A percentile compares a stretch with the other conserved stretches of the same genome.
phyloP scores from a whole-genome alignment of 2,797 vertebrate species.

The Enoplosus armatus region DNA sequence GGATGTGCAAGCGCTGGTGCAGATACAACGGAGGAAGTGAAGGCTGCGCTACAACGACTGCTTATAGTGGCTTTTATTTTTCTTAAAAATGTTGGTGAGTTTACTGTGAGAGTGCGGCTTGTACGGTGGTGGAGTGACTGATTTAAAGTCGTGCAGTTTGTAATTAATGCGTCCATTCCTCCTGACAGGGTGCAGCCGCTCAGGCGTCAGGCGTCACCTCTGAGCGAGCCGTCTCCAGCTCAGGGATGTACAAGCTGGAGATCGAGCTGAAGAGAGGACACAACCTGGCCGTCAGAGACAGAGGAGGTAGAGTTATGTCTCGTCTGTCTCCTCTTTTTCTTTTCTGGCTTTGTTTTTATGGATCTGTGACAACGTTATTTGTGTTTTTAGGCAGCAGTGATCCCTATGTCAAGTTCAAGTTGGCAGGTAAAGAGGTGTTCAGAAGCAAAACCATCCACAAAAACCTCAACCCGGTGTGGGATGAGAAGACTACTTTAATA shows the following conservation, averaged over 20 bases:
- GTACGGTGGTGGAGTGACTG: too few species aligned
- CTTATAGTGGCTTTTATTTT: background rate
- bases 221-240: slow-evolving; percentile 71
- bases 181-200: slow-evolving; percentile 79
- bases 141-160: background rate
- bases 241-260: slow-evolving; percentile 91
- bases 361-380: background rate
- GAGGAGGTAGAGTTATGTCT: slow-evolving; percentile 85
- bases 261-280: slow-evolving; percentile 90
- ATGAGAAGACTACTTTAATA: slow-evolving; percentile 87
- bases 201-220: slow-evolving; percentile 74
- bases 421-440: slow-evolving; percentile 92
- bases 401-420: slow-evolving; percentile 96
- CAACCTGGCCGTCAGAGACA: slow-evolving; percentile 91
- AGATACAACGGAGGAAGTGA: background rate
- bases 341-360: background rate
- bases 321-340: background rate
- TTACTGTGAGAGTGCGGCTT: background rate
- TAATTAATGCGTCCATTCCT: background rate
- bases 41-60: background rate
- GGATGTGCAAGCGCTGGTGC: background rate
- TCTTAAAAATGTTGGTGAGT: slow-evolving; percentile 39
- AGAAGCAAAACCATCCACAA: slow-evolving; percentile 94
- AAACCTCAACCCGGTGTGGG: slow-evolving; percentile 96
- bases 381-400: slow-evolving; percentile 89